Evolutionary conservation across 2,113 vertebrate genomes (phyloP).

Genomic region (Lagopus leucura): DNA sequence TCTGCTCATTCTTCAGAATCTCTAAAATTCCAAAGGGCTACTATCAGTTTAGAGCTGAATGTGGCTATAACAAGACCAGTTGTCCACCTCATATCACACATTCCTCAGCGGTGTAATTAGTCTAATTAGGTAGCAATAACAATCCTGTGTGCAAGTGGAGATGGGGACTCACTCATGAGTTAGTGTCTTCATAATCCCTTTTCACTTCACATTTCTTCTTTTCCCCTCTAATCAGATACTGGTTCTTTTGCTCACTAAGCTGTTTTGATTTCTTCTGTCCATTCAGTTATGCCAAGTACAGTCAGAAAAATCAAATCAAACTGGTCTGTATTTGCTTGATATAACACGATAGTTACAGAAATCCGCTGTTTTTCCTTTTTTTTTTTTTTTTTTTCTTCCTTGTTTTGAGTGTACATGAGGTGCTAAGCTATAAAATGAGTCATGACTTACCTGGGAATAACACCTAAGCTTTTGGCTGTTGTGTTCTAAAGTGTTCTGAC

Average conservation of each 20-base stretch:
- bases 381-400: neutral
- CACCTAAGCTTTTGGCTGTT: neutral
- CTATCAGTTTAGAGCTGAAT: neutral
- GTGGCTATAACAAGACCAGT: neutral
- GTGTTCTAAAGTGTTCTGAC: neutral
- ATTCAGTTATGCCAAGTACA: neutral
- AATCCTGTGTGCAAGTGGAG: neutral
- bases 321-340: neutral
- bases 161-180: neutral
- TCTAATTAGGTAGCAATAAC: neutral
- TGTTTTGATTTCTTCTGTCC: neutral
- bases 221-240: neutral
- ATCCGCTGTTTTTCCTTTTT: neutral
- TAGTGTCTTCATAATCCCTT: neutral
- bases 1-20: neutral
- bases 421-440: neutral
- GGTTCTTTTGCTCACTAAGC: neutral
- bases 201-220: neutral
- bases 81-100: neutral
- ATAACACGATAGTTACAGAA: neutral
- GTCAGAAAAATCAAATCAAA: neutral
- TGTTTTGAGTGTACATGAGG: neutral
- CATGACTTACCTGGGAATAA: conserved; percentile 20
- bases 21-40: neutral
- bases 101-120: neutral